These are phyloP conservation scores for Oxyura jamaicensis DNA, from an alignment of 2,113 vertebrate species.

Conservation along the genomic window DNA sequence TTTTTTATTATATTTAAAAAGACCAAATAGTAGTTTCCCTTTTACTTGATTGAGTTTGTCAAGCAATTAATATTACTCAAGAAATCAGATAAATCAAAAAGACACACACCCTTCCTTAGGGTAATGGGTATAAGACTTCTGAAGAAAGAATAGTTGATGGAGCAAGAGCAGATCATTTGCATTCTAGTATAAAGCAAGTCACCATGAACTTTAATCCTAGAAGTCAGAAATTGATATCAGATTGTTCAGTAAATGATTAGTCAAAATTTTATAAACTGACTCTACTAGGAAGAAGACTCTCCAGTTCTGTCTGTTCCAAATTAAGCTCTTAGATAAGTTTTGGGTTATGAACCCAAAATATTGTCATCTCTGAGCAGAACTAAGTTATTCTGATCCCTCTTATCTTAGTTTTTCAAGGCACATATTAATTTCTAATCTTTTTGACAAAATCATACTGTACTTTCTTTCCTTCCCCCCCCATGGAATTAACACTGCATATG, in stretches of 20 bases:
- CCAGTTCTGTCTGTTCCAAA: not conserved
- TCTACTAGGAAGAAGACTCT: not conserved
- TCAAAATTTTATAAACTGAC: not conserved
- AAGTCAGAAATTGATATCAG: not conserved
- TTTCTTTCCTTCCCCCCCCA: not conserved
- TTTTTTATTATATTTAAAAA: not conserved
- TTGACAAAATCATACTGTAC: not conserved
- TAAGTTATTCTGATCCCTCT: not conserved
- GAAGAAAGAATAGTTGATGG: not conserved
- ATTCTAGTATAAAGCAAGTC: not conserved
- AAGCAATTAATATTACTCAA: not conserved
- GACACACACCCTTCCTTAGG: not conserved
- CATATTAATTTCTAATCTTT: not conserved
- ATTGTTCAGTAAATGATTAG: not conserved
- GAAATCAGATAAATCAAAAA: not conserved
- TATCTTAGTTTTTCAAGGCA: not conserved
- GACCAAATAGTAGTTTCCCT: not conserved
- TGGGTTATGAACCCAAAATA: not conserved
- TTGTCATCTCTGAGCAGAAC: not conserved
- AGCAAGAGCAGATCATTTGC: not conserved
- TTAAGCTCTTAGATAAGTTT: not conserved
- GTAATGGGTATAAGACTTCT: not conserved
- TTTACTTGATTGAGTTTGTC: not conserved
- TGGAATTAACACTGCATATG: not conserved
- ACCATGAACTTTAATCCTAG: not conserved